Percentiles rank a stretch among this genome's conserved stretches.
Conservation (phyloP, 2,113 vertebrate genomes). For the Caretta caretta region DNA sequence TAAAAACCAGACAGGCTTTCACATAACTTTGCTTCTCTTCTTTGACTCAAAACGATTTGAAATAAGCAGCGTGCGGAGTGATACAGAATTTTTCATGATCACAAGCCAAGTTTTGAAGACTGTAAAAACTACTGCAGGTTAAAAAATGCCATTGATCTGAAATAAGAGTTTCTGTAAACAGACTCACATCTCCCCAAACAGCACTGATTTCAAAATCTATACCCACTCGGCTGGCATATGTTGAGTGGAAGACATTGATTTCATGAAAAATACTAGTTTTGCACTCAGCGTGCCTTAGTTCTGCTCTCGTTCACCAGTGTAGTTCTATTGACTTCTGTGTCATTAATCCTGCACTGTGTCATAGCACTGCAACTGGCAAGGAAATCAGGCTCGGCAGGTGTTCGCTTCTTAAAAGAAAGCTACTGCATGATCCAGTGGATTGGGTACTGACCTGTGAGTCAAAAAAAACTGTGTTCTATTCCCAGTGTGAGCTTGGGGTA, state of each 20-base stretch:
- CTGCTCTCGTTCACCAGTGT: neutral
- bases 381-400: too few relatives aligned
- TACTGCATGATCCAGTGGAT: neutral
- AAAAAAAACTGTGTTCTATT: neutral
- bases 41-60: neutral
- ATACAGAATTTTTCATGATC: neutral
- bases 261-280: neutral
- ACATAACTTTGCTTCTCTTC: neutral
- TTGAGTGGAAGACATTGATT: neutral
- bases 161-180: neutral
- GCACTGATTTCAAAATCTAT: neutral
- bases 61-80: constrained; percentile 9
- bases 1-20: constrained; percentile 35
- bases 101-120: neutral
- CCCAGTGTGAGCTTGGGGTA: neutral
- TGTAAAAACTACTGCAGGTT: neutral
- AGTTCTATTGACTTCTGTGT: neutral
- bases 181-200: neutral
- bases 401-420: neutral
- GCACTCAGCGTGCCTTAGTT: neutral
- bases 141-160: neutral
- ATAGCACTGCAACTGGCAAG: neutral
- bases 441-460: neutral
- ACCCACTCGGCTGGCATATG: neutral
- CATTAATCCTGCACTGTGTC: neutral